Evolutionary conservation across 2,888 invertebrate species (phyloP).

Genomic region (Standfussiana lucernea): DNA sequence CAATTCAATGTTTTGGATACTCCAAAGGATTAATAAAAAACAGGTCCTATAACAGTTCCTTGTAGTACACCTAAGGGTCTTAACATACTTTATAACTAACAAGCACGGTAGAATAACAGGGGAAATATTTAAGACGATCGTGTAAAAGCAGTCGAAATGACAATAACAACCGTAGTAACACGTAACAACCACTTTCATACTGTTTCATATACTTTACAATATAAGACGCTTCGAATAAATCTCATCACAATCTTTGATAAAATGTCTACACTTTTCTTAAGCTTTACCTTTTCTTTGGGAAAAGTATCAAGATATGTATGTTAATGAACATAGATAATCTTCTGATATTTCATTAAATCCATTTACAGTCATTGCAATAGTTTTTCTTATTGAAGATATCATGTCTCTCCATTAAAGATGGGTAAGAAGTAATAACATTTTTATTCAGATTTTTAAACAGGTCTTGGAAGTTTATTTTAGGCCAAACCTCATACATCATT

Average conservation of each 20-base stretch:
- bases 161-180: conserved; percentile 81
- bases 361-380: neutral
- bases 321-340: conserved; percentile 6
- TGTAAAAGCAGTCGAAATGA: conserved; percentile 81
- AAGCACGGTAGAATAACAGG: conserved; percentile 76
- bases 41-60: conserved; percentile 63
- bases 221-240: conserved; percentile 56
- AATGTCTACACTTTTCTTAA: conserved; percentile 13
- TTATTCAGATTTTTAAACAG: conserved; percentile 1
- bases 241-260: conserved; percentile 36
- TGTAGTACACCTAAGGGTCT: conserved; percentile 64
- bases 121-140: conserved; percentile 74
- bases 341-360: neutral
- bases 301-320: conserved; percentile 32
- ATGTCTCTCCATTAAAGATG: neutral
- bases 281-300: neutral
- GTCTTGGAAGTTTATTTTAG: conserved; percentile 37
- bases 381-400: conserved; percentile 6
- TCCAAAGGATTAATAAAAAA: conserved; percentile 52
- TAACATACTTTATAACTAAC: conserved; percentile 69
- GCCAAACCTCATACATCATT: conserved; percentile 28
- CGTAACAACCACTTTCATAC: conserved; percentile 80
- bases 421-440: neutral
- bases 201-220: conserved; percentile 59
- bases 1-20: conserved; percentile 16